Evolutionary conservation across 2,113 vertebrate genomes (phyloP).

Genomic region (Cervus canadensis): DNA sequence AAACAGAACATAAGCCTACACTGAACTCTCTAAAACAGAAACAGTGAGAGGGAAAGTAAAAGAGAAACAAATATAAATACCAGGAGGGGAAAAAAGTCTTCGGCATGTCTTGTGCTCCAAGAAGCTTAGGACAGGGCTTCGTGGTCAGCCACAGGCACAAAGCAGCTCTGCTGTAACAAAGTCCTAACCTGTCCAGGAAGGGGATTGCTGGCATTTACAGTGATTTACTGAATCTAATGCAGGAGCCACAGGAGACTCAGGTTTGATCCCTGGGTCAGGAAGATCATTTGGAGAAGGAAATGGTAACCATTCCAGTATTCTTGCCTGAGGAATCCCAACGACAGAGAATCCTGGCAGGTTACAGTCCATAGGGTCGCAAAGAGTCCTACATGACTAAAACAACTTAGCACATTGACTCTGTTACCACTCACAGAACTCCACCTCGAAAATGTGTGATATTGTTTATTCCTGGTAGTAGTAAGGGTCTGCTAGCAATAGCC

Average conservation of each 20-base stretch:
- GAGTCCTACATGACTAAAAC: background rate
- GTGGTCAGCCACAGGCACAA: background rate
- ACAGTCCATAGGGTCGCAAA: fast-evolving
- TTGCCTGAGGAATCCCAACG: background rate
- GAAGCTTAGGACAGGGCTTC: background rate
- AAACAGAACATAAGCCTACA: background rate
- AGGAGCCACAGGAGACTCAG: background rate
- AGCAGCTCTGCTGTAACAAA: background rate
- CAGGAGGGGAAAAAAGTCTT: background rate
- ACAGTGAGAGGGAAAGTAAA: background rate
- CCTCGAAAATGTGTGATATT: background rate
- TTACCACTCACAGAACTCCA: background rate
- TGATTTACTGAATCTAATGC: background rate
- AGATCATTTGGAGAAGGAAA: background rate
- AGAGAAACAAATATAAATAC: background rate
- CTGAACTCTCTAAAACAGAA: background rate
- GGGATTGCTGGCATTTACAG: background rate
- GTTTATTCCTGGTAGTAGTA: slow-evolving; percentile 52
- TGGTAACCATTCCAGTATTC: background rate
- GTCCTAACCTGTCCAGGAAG: background rate
- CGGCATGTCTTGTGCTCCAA: background rate
- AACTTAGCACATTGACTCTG: background rate
- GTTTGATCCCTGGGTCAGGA: background rate
- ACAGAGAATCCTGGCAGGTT: background rate
- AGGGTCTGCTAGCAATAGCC: slow-evolving; percentile 65